Evolutionary conservation across 2,113 vertebrate species (phyloP), one percentile per base, ranked within the genome.

Genomic region (Tonatia bakeri): DNA sequence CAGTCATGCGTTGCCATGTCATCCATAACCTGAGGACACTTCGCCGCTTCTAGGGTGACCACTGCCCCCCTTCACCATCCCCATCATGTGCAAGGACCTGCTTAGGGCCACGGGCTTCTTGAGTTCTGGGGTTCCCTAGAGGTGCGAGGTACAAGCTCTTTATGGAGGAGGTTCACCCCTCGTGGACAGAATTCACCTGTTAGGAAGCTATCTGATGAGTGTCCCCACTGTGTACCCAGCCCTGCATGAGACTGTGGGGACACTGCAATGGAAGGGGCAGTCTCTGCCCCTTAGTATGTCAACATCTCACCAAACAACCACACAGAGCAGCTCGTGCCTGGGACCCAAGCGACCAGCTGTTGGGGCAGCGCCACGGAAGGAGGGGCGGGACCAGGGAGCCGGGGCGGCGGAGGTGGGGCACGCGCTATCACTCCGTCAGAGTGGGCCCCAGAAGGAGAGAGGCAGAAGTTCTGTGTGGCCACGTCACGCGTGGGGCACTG

Each of bases 401-500:
- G 14, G 17, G 47, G 22, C 4, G 3, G 33, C 47, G 12, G 31
- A 13, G 22, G n/a, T 0, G 3, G 69, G 33, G 26, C 20, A 26
- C 10, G 22, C 5, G 0, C 3, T 94, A 20, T 38, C 38, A 26
- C 10, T 47, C 31, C 70, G 1, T 13, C 43, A 5, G 12, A 20
- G 24, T 54, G 14, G 33, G 36, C 52, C 24, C 31, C 40, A 9
- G 2, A 40, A 11, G 26, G 40, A 79, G 50, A n/a, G 33, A 50
- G 31, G 7, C 0, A 88, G 82, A 80, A 3, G 38, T 11, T 94
- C 33, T 43, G 36, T 20, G 36, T 38, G n/a, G 31, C 24, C 38
- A 3, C 7, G 40, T 13, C 6, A 10, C 11, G 1, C 0, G 0
- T 7, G 61, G 31, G 77, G 43, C 22, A 11, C 19, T 19, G 0